phyloP scores from a whole-genome alignment of 2,888 invertebrate species.

The Cheilosia impressa region DNA sequence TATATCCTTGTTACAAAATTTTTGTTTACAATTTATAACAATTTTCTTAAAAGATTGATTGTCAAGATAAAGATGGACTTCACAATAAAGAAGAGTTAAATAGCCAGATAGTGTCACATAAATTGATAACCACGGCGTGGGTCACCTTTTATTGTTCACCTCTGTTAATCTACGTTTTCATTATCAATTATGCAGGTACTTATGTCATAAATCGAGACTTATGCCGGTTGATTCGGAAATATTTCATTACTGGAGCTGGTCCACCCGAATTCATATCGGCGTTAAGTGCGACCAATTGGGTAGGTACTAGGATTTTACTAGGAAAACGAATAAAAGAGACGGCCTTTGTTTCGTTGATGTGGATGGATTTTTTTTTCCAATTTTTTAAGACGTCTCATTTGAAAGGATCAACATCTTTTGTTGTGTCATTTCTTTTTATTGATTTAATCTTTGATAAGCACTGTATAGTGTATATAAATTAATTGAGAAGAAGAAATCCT shows the following conservation, averaged over 20 bases:
- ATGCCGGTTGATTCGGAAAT: slow-evolving; percentile 38
- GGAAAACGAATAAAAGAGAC: slow-evolving; percentile 57
- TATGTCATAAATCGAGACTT: slow-evolving; percentile 65
- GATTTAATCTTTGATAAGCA: slow-evolving; percentile 69
- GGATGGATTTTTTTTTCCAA: slow-evolving; percentile 11
- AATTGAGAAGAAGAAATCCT: slow-evolving; percentile 1
- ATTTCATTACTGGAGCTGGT: slow-evolving; percentile 16
- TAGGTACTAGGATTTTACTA: slow-evolving; percentile 27
- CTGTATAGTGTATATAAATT: slow-evolving; percentile 22
- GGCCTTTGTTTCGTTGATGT: slow-evolving; percentile 34
- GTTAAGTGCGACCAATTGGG: slow-evolving; percentile 52
- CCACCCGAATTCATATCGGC: slow-evolving; percentile 4
- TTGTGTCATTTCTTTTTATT: slow-evolving; percentile 65
- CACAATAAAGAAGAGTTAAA: slow-evolving; percentile 48
- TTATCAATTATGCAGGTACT: slow-evolving; percentile 70
- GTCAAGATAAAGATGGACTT: slow-evolving; percentile 18
- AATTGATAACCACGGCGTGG: slow-evolving; percentile 32
- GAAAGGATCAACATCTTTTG: slow-evolving; percentile 58
- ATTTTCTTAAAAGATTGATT: not conserved
- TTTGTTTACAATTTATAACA: not conserved
- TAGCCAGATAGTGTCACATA: slow-evolving; percentile 23
- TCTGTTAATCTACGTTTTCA: slow-evolving; percentile 32
- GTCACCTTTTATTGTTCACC: slow-evolving; percentile 27
- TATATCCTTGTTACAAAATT: not conserved
- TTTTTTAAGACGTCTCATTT: slow-evolving; percentile 44